phyloP scores from a whole-genome alignment of 2,113 vertebrate species.

The Grallaria varia region DNA sequence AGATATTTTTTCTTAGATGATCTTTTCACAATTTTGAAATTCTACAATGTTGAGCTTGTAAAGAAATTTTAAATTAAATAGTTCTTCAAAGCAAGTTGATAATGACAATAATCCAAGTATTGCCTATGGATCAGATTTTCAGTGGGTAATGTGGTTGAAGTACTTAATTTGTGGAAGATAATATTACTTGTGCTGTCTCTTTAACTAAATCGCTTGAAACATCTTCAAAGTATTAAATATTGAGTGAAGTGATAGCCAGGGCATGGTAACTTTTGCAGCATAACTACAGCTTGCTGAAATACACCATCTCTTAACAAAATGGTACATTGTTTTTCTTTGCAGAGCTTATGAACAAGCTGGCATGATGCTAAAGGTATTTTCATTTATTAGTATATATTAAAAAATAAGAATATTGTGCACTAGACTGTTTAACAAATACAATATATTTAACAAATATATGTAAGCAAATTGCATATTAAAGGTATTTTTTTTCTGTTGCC shows the following conservation, averaged over 20 bases:
- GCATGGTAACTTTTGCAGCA: neutral
- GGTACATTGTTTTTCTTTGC: slow-evolving; percentile 36
- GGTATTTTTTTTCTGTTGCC: neutral
- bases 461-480: neutral
- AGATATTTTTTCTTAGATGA: neutral
- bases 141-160: neutral
- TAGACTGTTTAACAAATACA: neutral
- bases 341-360: slow-evolving; percentile 97
- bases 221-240: neutral
- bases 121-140: neutral
- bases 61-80: neutral
- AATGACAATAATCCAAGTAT: neutral
- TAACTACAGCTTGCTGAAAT: neutral
- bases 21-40: neutral
- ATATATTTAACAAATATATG: neutral
- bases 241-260: neutral
- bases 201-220: neutral
- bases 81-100: neutral
- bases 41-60: neutral
- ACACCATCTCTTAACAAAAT: neutral
- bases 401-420: neutral
- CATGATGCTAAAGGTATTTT: slow-evolving; percentile 94
- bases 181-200: accelerated
- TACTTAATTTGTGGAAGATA: neutral
- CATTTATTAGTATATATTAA: neutral